Percentiles rank a stretch among this genome's conserved stretches.
Conservation (phyloP, 2,113 vertebrate species). For the Marcusenius ussheri region DNA sequence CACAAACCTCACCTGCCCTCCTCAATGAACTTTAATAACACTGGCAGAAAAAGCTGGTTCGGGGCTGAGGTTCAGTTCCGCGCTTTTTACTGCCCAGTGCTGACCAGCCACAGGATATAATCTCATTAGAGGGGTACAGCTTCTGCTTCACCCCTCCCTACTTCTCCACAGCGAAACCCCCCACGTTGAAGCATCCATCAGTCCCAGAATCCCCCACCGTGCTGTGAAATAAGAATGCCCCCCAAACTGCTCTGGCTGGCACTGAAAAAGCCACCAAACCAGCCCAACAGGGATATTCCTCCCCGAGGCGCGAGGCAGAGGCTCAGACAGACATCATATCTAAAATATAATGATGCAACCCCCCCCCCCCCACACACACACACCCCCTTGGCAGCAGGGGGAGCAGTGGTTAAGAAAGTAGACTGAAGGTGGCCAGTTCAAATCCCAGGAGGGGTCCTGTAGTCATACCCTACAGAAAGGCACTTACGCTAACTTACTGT, state of each 20-base stretch:
- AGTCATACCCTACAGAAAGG: background rate
- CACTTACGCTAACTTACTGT: background rate
- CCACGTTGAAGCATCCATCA: background rate
- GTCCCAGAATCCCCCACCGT: background rate
- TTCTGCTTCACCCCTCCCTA: conserved; percentile 24
- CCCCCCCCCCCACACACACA: too few relatives aligned
- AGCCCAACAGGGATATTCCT: background rate
- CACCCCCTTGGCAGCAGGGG: background rate
- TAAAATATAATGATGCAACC: background rate
- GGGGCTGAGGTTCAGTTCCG: conserved; percentile 49
- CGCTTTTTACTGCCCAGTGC: conserved; percentile 52
- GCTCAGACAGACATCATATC: background rate
- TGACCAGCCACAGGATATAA: conserved; percentile 46
- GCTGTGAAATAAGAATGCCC: background rate
- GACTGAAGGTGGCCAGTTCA: background rate
- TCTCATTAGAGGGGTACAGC: conserved; percentile 50
- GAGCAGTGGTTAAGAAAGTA: background rate
- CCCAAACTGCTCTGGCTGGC: background rate
- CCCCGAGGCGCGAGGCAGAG: background rate
- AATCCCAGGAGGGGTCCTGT: background rate
- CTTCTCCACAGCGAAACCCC: background rate
- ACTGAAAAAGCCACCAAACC: background rate
- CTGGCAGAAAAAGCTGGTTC: conserved; percentile 58
- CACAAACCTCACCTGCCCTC: conserved; percentile 31
- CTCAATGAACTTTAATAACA: conserved; percentile 56